These are phyloP conservation scores for Gopherus flavomarginatus DNA, from an alignment of 2,113 vertebrate genomes.

Conservation along the genomic window DNA sequence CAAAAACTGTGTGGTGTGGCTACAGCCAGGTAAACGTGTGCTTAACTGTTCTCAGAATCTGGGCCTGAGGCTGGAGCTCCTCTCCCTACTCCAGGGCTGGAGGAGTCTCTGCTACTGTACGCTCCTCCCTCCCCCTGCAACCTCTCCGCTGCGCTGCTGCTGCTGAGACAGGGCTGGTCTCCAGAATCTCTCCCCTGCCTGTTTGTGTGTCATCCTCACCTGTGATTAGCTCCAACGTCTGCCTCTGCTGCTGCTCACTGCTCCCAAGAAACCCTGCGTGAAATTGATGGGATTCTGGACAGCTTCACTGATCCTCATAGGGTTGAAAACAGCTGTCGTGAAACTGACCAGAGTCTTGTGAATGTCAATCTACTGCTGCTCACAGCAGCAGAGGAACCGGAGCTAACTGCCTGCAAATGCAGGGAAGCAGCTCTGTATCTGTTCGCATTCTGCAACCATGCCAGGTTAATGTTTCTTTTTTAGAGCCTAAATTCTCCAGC, in stretches of 20 bases:
- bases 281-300: background rate
- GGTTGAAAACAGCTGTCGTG: background rate
- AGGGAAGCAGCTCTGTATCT: background rate
- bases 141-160: background rate
- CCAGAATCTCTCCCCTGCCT: background rate
- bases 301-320: background rate
- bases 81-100: background rate
- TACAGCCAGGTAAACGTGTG: background rate
- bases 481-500: background rate
- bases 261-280: background rate
- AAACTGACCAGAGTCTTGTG: background rate
- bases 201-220: background rate
- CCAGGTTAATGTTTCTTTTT: background rate
- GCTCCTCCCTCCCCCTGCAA: background rate
- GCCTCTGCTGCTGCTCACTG: background rate
- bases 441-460: background rate
- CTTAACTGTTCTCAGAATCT: background rate
- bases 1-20: background rate
- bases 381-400: background rate
- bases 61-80: background rate
- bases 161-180: background rate
- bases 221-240: background rate
- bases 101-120: background rate
- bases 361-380: background rate
- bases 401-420: background rate